phyloP scores from a whole-genome alignment of 2,113 vertebrate genomes.

The Ochotona princeps region DNA sequence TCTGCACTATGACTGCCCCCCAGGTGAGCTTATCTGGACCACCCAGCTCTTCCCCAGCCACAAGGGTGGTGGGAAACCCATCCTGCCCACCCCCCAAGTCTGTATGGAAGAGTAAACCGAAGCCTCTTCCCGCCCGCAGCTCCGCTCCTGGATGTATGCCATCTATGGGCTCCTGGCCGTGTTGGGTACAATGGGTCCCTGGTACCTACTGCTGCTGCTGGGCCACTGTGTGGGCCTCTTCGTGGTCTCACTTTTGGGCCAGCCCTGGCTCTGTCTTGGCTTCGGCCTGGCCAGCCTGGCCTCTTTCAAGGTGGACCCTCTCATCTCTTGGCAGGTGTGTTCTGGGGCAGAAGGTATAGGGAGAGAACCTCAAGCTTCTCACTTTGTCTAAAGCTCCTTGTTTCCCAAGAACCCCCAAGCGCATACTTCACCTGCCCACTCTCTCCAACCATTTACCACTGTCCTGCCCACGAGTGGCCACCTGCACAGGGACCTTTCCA shows the following conservation, averaged over 20 bases:
- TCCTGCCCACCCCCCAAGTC: not conserved
- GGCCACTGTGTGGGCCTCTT: conserved; percentile 95
- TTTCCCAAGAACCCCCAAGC: not conserved
- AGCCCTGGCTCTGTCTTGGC: conserved; percentile 93
- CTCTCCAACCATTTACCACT: not conserved
- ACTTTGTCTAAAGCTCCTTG: not conserved
- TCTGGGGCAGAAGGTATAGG: not conserved
- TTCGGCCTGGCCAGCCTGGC: conserved; percentile 92
- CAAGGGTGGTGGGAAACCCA: not conserved
- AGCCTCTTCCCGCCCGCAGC: conserved; percentile 83
- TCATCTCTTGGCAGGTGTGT: conserved; percentile 95
- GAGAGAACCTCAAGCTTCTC: not conserved
- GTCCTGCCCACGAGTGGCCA: not conserved
- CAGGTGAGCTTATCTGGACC: conserved; percentile 88
- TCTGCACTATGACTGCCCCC: conserved; percentile 93
- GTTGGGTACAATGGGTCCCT: conserved; percentile 92
- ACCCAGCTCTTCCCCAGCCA: not conserved
- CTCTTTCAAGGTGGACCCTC: conserved; percentile 95
- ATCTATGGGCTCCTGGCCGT: conserved; percentile 91
- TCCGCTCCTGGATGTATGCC: conserved; percentile 92
- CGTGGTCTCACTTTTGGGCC: conserved; percentile 90
- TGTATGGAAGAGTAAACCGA: not conserved
- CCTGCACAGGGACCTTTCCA: fast-evolving
- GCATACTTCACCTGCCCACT: not conserved
- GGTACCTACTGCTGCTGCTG: conserved; percentile 92